Evolutionary conservation across 2,113 vertebrate species (phyloP), one percentile per base, ranked within the genome.

Genomic region (Echinops telfairi): DNA sequence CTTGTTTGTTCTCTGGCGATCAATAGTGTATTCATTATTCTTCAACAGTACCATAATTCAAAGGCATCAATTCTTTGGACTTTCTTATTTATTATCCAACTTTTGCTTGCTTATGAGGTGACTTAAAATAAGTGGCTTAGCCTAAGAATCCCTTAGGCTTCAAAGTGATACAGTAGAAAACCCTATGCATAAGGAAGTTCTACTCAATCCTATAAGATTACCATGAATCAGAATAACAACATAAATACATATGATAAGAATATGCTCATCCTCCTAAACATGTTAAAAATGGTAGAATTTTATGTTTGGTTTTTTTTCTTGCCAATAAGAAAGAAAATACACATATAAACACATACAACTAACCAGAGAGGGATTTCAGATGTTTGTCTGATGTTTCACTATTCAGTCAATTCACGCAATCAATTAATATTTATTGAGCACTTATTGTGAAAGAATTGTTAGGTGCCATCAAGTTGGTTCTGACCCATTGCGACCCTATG

Each of bases 221-320:
- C 62, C 20, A 64, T 64, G 43, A 47, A 23, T 64, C 20, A 47
- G 27, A 29, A 68, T 14, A 68, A 68, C 27, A 68, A 68, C 25
- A 64, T 68, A 31, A 31, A 31, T 25, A 29, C 8, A 68, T 29
- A 29, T 27, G 29, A 29, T 68, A 68, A 68, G 64, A 64, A 15
- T 20, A 64, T 25, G 20, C 62, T 23, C 62, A 22, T 23, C 20
- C 62, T 64, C 62, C 20, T 20, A 64, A 64, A 64, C 23, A 4
- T 25, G 40, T 60, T 90, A 22, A n/a, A 78, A 85, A 62, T 89
- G 23, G 19, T 90, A 86, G 7, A 25, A 58, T 64, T 2, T 86
- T 80, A 77, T 83, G 25, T 73, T 88, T 89, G 25, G 68, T 96
- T 94, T 66, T 17, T 23, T 25, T 62, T 91, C 10, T 78, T 95